phyloP scores from a whole-genome alignment of 1,140 invertebrate species.

The Zophobas morio region DNA sequence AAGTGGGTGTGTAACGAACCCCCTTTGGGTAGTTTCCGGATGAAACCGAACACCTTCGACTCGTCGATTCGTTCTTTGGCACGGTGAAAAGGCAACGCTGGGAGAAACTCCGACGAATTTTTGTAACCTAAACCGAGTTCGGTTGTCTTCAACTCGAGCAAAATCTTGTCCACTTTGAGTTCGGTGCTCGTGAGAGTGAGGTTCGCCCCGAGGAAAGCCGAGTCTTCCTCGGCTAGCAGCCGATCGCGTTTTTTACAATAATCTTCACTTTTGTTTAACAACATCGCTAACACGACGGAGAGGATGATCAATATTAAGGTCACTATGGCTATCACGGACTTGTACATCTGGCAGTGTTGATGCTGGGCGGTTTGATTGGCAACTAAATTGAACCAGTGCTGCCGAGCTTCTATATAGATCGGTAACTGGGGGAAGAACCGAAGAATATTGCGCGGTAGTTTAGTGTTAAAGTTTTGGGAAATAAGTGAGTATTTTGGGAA shows the following conservation, averaged over 20 bases:
- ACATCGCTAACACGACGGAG: neutral
- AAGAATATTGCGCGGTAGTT: too few relatives aligned
- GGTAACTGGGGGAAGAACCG: too few relatives aligned
- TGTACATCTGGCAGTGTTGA: neutral
- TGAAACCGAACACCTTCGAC: conserved; percentile 79
- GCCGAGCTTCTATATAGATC: too few relatives aligned
- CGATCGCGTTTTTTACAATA: conserved; percentile 13
- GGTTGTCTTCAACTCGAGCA: conserved; percentile 76
- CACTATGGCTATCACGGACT: neutral
- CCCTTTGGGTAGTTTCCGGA: conserved; percentile 82
- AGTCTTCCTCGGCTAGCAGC: conserved; percentile 65
- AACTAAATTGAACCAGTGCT: too few relatives aligned
- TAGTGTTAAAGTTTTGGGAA: too few relatives aligned
- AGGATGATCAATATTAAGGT: neutral
- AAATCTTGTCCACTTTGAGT: conserved; percentile 73
- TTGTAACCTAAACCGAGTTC: conserved; percentile 68
- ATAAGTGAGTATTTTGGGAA: too few relatives aligned
- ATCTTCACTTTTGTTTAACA: neutral
- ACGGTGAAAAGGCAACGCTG: conserved; percentile 55
- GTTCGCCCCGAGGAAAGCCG: conserved; percentile 69
- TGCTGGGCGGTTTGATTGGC: neutral
- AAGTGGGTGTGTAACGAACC: conserved; percentile 82
- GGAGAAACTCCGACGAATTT: conserved; percentile 54
- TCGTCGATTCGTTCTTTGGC: conserved; percentile 65
- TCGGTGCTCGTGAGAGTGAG: conserved; percentile 72